A percentile compares a stretch with the other conserved stretches of the same genome.
Evolutionary conservation across 2,888 invertebrate genomes (phyloP).

Genomic region (Cheilosia grossa): DNA sequence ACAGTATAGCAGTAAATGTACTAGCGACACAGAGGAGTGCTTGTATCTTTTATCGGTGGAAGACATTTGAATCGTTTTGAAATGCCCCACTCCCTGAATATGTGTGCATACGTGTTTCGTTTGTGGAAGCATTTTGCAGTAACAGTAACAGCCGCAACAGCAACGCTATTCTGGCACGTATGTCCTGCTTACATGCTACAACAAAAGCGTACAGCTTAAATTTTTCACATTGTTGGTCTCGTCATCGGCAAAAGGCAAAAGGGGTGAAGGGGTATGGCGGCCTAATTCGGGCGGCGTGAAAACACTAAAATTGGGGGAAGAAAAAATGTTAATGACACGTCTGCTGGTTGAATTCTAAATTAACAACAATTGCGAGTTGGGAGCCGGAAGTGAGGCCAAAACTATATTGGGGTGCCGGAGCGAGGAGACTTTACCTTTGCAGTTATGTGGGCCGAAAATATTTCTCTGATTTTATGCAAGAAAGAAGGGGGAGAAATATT

Average conservation of each 20-base stretch:
- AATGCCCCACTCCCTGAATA: conserved; percentile 1
- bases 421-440: conserved; percentile 4
- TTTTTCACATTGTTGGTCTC: conserved; percentile 15
- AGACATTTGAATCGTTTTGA: conserved; percentile 67
- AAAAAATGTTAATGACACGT: conserved; percentile 58
- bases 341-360: conserved; percentile 56
- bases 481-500: too few relatives aligned
- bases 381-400: neutral
- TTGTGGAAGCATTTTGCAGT: conserved; percentile 69
- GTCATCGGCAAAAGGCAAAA: conserved; percentile 18
- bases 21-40: conserved; percentile 45
- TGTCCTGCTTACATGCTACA: conserved; percentile 29
- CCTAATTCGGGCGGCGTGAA: neutral
- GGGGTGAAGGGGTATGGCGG: neutral
- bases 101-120: conserved; percentile 73
- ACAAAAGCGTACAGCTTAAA: conserved; percentile 44
- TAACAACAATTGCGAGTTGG: conserved; percentile 11
- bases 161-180: conserved; percentile 65
- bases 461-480: too few relatives aligned
- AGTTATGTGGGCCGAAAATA: neutral
- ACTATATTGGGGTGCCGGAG: neutral
- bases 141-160: conserved; percentile 3
- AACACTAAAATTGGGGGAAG: conserved; percentile 30
- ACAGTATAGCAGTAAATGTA: conserved; percentile 57
- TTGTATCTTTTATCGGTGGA: conserved; percentile 62